Conservation (phyloP, 2,113 vertebrate genomes). For the Podilymbus podiceps region DNA sequence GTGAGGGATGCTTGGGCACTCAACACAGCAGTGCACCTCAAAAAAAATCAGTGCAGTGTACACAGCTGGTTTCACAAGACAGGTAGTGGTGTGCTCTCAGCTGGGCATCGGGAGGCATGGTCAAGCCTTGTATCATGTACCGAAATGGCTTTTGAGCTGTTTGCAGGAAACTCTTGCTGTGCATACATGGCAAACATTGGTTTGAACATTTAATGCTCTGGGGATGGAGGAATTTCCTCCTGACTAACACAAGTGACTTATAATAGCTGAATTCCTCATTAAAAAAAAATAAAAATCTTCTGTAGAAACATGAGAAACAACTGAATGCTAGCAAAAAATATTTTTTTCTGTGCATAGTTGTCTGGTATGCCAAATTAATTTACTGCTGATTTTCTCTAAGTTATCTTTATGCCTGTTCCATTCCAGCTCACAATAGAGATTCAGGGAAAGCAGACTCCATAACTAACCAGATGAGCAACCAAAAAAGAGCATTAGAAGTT, state of each 20-base stretch:
- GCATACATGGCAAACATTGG: neutral
- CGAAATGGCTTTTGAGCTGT: neutral
- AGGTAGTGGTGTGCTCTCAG: neutral
- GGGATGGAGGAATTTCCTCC: neutral
- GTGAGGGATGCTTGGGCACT: neutral
- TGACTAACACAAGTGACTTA: neutral
- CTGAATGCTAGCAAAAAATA: neutral
- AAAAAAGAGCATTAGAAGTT: neutral
- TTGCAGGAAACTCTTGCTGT: neutral
- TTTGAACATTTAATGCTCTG: neutral
- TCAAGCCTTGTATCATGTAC: neutral
- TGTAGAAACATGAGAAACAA: neutral
- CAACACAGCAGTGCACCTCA: neutral
- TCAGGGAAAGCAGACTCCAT: neutral
- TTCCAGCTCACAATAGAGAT: neutral
- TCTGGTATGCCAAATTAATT: neutral
- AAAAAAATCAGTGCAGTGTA: neutral
- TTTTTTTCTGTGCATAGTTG: neutral
- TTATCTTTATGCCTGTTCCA: neutral
- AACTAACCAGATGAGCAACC: neutral
- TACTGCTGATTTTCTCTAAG: neutral
- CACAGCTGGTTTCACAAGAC: neutral
- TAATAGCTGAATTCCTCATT: neutral
- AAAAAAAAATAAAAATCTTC: neutral
- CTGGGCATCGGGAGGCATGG: neutral